Conservation (phyloP, 2,113 vertebrate genomes). For the Clupea harengus region DNA sequence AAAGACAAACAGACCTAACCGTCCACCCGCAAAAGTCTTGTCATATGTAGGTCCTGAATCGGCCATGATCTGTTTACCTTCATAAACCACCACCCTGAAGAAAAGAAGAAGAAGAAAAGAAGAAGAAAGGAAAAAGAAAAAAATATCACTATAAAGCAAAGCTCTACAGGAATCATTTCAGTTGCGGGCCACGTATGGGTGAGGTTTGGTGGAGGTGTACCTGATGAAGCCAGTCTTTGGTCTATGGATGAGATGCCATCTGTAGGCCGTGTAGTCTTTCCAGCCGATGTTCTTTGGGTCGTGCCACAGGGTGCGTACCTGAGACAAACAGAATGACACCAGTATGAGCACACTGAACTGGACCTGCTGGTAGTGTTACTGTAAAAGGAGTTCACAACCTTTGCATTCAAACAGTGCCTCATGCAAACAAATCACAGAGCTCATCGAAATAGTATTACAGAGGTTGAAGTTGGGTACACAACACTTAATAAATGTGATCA, state of each 20-base stretch:
- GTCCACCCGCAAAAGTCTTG: conserved; percentile 88
- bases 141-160: neutral
- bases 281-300: conserved; percentile 96
- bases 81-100: conserved; percentile 89
- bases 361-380: neutral
- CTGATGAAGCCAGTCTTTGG: conserved; percentile 97
- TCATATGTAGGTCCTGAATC: conserved; percentile 95
- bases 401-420: neutral
- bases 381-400: neutral
- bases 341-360: neutral
- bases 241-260: conserved; percentile 96
- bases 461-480: too few species aligned
- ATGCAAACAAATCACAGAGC: neutral
- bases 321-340: conserved; percentile 10
- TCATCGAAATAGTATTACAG: too few species aligned
- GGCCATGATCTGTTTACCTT: conserved; percentile 97
- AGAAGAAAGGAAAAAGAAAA: neutral
- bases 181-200: neutral
- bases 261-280: conserved; percentile 98
- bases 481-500: too few species aligned
- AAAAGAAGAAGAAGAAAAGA: neutral
- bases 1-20: conserved; percentile 96
- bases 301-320: conserved; percentile 96
- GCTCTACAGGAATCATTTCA: neutral
- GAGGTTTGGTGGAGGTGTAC: conserved; percentile 62